Evolutionary conservation across 1,140 invertebrate genomes (phyloP).

Genomic region (Leptinotarsa texana): DNA sequence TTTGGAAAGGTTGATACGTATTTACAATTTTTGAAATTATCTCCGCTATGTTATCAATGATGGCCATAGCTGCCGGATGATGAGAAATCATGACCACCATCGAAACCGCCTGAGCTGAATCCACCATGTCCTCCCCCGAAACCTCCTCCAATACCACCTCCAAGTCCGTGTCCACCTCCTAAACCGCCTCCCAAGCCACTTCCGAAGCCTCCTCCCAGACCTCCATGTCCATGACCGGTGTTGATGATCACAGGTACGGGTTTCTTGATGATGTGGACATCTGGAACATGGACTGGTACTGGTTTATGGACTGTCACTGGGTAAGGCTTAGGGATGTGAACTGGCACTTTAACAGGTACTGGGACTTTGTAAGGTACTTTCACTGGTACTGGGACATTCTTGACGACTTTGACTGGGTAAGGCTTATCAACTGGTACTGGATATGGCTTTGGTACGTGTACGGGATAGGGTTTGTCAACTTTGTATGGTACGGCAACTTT

Average conservation of each 20-base stretch:
- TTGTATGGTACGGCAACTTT: slow-evolving; percentile 52
- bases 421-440: slow-evolving; percentile 58
- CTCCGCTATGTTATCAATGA: slow-evolving; percentile 13
- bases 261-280: slow-evolving; percentile 61
- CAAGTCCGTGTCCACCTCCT: slow-evolving; percentile 35
- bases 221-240: slow-evolving; percentile 37
- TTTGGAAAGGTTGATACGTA: neutral
- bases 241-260: slow-evolving; percentile 62
- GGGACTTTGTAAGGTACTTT: slow-evolving; percentile 64
- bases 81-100: neutral
- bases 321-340: slow-evolving; percentile 54
- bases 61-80: slow-evolving; percentile 23
- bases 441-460: slow-evolving; percentile 48
- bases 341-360: slow-evolving; percentile 56
- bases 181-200: slow-evolving; percentile 35
- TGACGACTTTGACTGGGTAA: slow-evolving; percentile 61
- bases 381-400: slow-evolving; percentile 59
- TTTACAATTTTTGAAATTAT: slow-evolving; percentile 8
- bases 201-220: slow-evolving; percentile 27
- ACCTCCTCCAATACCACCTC: slow-evolving; percentile 39
- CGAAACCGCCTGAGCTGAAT: slow-evolving; percentile 26
- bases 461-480: slow-evolving; percentile 48
- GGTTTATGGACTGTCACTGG: slow-evolving; percentile 50
- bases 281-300: slow-evolving; percentile 55
- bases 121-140: slow-evolving; percentile 14